Evolutionary conservation across 2,113 vertebrate genomes (phyloP), one percentile per base, ranked within the genome.

Genomic region (cat (Felis catus)): DNA sequence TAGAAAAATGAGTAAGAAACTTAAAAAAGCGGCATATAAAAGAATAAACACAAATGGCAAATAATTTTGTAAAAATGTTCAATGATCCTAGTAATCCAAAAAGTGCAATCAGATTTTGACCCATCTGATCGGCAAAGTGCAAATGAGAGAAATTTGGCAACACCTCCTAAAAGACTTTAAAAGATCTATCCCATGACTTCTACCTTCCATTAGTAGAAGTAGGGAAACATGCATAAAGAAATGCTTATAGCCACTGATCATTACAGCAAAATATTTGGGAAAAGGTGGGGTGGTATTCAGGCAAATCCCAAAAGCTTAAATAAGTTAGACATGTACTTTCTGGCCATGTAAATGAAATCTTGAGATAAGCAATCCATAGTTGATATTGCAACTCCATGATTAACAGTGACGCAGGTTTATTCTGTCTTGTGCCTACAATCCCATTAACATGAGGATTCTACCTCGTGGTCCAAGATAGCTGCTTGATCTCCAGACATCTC

Each of bases 1-100:
- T 82, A 95, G 41, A 65, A 91, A 91, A 94, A 96, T 73, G 36
- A 83, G 48, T 65, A 79, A 88, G 7, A 55, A 89, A 74, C 29
- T 68, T 85, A 1, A 45, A 70, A 76, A 91, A 27, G 29, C 4
- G 73, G 16, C 25, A 66, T 51, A 36, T 16, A 63, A 58, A 94
- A 86, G 61, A 58, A 48, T 45, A 85, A 92, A 76, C 36, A 85
- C 27, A 91, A 91, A 55, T 71, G 19, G 1, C 27, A 96, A 95
- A 45, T 13, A 65, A 19, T 48, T 55, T 48, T 86, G 61, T 1
- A 0, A 53, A 80, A 70, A 73, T 58, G 12, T 45, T 79, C 86
- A 66, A 70, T 15, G 4, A 78, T 58, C 51, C 31, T 71, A 71
- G 14, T 55, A 90, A 82, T 33, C 29, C 33, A 70, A 80, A 71